Evolutionary conservation across 2,113 vertebrate species (phyloP).

Genomic region (Prinia subflava): DNA sequence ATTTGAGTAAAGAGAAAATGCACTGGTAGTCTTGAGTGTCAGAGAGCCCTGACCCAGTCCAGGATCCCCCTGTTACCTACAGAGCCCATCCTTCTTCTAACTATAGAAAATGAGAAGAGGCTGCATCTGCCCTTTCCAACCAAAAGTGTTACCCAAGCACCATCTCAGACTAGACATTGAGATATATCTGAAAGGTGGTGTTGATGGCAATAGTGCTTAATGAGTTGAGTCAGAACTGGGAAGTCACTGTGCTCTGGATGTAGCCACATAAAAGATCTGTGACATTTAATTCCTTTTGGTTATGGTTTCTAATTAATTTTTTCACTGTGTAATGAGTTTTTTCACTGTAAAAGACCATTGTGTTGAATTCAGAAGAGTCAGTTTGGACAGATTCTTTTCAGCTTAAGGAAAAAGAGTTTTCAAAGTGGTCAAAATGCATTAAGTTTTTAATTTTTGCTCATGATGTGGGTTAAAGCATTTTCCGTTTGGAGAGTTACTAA

Average conservation of each 20-base stretch:
- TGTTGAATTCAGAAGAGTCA: not conserved
- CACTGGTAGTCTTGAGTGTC: not conserved
- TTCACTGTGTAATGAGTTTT: too few species aligned
- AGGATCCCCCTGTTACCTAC: not conserved
- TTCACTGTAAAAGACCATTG: not conserved
- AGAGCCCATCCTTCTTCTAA: not conserved
- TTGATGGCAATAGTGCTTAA: not conserved
- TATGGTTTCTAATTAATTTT: not conserved
- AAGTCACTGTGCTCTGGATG: not conserved
- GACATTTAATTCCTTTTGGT: not conserved
- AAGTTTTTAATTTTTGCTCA: not conserved
- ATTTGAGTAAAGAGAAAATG: not conserved
- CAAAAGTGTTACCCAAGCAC: not conserved
- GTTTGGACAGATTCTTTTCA: not conserved
- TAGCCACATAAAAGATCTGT: not conserved
- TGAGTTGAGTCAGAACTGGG: not conserved
- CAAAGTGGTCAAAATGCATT: not conserved
- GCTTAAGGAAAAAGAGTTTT: not conserved
- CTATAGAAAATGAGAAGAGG: not conserved
- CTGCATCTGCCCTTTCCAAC: not conserved
- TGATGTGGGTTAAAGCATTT: not conserved
- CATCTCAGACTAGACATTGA: not conserved
- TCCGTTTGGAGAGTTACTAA: not conserved
- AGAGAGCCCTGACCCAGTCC: not conserved
- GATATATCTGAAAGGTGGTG: not conserved